Base-by-base conservation (phyloP, 2,797 vertebrate genomes). In the Onychomys torridus region DNA sequence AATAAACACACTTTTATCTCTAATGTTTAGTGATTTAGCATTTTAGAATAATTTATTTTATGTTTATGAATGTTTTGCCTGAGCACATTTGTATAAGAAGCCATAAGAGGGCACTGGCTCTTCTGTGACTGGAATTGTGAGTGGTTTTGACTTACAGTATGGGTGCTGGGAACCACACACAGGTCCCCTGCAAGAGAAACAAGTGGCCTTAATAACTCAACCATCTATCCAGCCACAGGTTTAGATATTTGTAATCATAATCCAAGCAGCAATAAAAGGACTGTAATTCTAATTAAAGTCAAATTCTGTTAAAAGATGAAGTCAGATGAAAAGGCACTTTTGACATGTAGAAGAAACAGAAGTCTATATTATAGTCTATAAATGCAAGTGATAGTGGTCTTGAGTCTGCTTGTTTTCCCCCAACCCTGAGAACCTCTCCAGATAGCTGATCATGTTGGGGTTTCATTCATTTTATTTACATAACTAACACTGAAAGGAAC, bases 211-310 rank as follows among this genome's bases (percentile, higher is more conserved):
- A 23, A n/a, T 2, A 2, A 14, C 43, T 25, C 63, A 46, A 23
- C 59, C 40, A 23, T 84, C 29, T 65, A 29, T 65, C 3, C 17
- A 34, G 61, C 21, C 12, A 1, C 43, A 86, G 21, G 63, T 25
- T 69, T 83, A 93, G 49, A 59, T 65, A n/a, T 0, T 88, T 94
- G 90, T 76, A 88, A 40, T 81, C 43, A 73, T n/a, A 69, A 83
- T 23, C 46, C 75, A 59, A 69, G 2, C 61, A 91, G n/a, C 27
- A 94, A 34, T 14, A 85, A 75, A 88, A 86, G 7, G 29, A 7
- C 27, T 32, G 0, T 78, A 40, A 52, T 67, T 95, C 11, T 23
- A 83, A 78, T 59, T 16, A n/a, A 91, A 78, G 43, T 27, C 37
- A 95, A 93, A 78, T 25, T 10, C 25, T 16, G 25, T 11, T 0